Base-by-base conservation (phyloP, 2,888 invertebrate species). In the Maniola hyperantus region DNA sequence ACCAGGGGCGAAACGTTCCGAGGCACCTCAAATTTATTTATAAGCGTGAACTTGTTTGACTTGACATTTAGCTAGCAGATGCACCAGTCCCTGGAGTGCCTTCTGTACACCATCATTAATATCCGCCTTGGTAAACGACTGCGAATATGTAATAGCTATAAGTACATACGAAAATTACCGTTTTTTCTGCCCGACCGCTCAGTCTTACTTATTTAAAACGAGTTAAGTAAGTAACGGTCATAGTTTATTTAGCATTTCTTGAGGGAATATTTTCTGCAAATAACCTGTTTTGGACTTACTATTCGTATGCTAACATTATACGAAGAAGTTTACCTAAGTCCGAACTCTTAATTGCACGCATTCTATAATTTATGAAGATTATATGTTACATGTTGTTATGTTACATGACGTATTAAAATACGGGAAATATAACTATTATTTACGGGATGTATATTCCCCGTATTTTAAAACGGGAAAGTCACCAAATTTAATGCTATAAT, bases 31-130 rank as follows among this genome's bases (percentile, higher is more conserved):
- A 88, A 89, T 89, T n/a, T 88, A 89, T 88, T 88, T 88, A 88
- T 88, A 88, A 85, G 82, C 79, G 75, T 73, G 76, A 79, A 83
- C 84, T 80, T 78, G 84, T 83, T 81, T 78, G 77, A 80, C 82
- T 86, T 89, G 89, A 88, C 88, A 89, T 89, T 89, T 88, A 87
- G 80, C 67, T 83, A 77, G 87, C 88, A 87, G 87, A 89, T 88
- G 89, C 81, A 80, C 50, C 77, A 77, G 81, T 78, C 77, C 76
- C 77, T 72, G 71, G 75, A 76, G 76, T 76, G 79, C 79, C 78
- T 79, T 77, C 76, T 75, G 75, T 77, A 76, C 73, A 78, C 84
- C 80, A 80, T 83, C 80, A 83, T 86, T 88, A 87, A 86, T 87
- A 84, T 86, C 82, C 76, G 79, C 79, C 85, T 79, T 83, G 75